Percentiles rank a stretch among this genome's conserved stretches.
These are phyloP conservation scores for Diplolepis rosae DNA, from an alignment of 2,888 invertebrate species.

Conservation along the genomic window DNA sequence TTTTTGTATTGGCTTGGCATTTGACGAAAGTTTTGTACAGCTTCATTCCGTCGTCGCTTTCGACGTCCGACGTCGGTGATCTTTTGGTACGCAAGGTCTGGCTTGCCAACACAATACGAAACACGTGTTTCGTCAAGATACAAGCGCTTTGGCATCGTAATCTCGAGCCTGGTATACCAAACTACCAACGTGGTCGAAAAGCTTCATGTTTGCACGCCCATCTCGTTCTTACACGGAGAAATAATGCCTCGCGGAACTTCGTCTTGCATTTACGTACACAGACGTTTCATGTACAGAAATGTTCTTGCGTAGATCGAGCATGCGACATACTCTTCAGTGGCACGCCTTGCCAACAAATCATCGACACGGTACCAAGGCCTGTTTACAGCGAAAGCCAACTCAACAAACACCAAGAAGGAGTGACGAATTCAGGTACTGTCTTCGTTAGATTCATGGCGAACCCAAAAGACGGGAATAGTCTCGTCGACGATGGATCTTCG, in stretches of 20 bases:
- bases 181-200: constrained; percentile 38
- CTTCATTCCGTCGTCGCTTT: constrained; percentile 25
- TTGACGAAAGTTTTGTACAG: not conserved
- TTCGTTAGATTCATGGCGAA: constrained; percentile 44
- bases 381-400: constrained; percentile 46
- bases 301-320: constrained; percentile 55
- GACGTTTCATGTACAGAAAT: constrained; percentile 39
- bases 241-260: constrained; percentile 41
- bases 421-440: constrained; percentile 37
- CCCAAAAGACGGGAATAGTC: constrained; percentile 48
- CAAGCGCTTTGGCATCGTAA: constrained; percentile 32
- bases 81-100: constrained; percentile 38
- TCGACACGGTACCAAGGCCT: constrained; percentile 54
- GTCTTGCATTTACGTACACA: constrained; percentile 33
- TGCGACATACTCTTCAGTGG: constrained; percentile 57
- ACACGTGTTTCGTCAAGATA: constrained; percentile 47
- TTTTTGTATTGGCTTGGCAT: constrained; percentile 18
- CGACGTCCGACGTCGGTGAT: not conserved
- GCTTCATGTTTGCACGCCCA: constrained; percentile 45
- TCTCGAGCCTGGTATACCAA: constrained; percentile 30
- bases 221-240: constrained; percentile 49
- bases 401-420: constrained; percentile 39
- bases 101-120: constrained; percentile 38
- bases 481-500: constrained; percentile 41
- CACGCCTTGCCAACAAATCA: constrained; percentile 69